These are phyloP conservation scores for Cheilosia soror DNA, from an alignment of 2,888 invertebrate species.

Conservation along the genomic window DNA sequence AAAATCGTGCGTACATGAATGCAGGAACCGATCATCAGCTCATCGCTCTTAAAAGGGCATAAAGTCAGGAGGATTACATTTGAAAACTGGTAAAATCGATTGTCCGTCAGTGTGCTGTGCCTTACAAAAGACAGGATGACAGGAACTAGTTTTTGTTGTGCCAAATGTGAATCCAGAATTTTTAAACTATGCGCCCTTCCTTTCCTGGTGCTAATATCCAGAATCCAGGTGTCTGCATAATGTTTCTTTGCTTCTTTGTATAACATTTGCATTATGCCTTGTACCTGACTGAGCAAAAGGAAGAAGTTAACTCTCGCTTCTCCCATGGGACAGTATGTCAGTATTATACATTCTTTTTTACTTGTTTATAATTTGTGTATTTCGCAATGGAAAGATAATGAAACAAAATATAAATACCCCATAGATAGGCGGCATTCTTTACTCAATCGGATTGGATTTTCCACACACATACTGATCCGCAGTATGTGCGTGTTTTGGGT, in stretches of 20 bases:
- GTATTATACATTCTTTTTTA: slow-evolving; percentile 29
- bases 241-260: not conserved
- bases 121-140: slow-evolving; percentile 55
- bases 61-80: slow-evolving; percentile 71
- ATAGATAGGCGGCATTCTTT: slow-evolving; percentile 11
- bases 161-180: slow-evolving; percentile 58
- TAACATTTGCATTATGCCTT: slow-evolving; percentile 13
- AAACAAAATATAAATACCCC: not conserved
- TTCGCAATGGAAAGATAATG: slow-evolving; percentile 18
- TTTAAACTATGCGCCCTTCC: slow-evolving; percentile 16
- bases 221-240: slow-evolving; percentile 60
- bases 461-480: not conserved
- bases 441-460: slow-evolving; percentile 42
- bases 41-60: slow-evolving; percentile 66
- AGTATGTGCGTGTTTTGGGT: not conserved
- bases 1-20: slow-evolving; percentile 66
- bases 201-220: slow-evolving; percentile 34
- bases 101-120: slow-evolving; percentile 33
- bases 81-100: slow-evolving; percentile 65
- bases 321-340: slow-evolving; percentile 58
- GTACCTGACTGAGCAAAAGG: slow-evolving; percentile 22
- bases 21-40: slow-evolving; percentile 60
- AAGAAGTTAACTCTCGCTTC: slow-evolving; percentile 19
- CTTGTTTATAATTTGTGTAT: slow-evolving; percentile 25
- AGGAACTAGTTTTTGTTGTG: slow-evolving; percentile 67